Conservation (phyloP, 1,140 invertebrate genomes). For the Neodiprion fabricii region DNA sequence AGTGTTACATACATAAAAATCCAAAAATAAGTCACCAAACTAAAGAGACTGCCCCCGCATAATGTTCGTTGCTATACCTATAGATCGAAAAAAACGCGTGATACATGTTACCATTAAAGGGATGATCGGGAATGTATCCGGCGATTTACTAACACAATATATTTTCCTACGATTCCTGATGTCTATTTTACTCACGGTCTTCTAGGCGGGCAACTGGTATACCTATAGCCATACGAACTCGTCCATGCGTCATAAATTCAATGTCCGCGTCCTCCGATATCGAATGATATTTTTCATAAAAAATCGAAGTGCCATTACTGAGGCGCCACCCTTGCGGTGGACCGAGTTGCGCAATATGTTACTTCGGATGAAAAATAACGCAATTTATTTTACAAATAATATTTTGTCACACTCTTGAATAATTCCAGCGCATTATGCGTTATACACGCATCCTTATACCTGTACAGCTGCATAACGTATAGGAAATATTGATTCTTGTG, state of each 20-base stretch:
- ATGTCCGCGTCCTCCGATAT: neutral
- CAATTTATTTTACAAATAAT: slow-evolving; percentile 1
- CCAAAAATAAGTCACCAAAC: too few relatives aligned
- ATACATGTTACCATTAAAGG: too few relatives aligned
- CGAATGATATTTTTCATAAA: neutral
- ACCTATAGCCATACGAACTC: neutral
- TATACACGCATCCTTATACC: too few relatives aligned
- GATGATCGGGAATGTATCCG: too few relatives aligned
- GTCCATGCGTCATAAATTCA: neutral
- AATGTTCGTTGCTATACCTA: too few relatives aligned
- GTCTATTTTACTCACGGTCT: neutral
- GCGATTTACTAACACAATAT: too few relatives aligned
- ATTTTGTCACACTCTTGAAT: neutral
- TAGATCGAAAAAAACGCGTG: too few relatives aligned
- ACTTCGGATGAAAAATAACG: neutral
- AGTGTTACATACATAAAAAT: too few relatives aligned
- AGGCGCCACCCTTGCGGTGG: neutral
- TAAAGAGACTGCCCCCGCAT: too few relatives aligned
- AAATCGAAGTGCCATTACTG: neutral
- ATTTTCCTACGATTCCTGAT: neutral
- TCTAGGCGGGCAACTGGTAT: neutral
- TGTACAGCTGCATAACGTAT: too few relatives aligned
- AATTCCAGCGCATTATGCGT: too few relatives aligned
- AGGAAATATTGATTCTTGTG: too few relatives aligned
- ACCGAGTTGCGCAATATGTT: neutral